phyloP scores from a whole-genome alignment of 2,113 vertebrate species.

The Cryptomyrus ogoouensis region DNA sequence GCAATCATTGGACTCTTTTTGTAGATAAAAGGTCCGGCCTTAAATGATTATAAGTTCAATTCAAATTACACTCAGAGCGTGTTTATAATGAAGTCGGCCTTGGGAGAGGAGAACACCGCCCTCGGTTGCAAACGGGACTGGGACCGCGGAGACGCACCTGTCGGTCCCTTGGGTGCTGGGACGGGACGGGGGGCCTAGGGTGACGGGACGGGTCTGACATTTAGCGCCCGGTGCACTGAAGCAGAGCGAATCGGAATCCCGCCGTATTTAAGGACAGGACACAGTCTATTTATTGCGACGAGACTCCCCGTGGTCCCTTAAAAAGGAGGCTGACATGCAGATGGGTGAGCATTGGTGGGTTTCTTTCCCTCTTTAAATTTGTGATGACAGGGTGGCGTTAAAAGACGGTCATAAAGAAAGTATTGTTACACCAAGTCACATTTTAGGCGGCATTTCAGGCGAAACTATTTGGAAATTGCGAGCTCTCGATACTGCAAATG shows the following conservation, averaged over 20 bases:
- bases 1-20: constrained; percentile 31
- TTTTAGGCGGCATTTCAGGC: neutral
- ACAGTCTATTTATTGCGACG: constrained; percentile 1
- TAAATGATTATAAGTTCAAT: constrained; percentile 62
- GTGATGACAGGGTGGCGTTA: neutral
- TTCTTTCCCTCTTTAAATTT: neutral
- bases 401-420: neutral
- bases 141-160: neutral
- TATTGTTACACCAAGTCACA: neutral
- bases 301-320: neutral
- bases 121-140: neutral
- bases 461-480: neutral
- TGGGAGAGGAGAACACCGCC: neutral
- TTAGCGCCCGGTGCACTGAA: neutral
- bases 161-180: neutral
- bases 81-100: neutral
- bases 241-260: neutral
- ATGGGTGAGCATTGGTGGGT: neutral
- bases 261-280: neutral
- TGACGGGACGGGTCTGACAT: neutral
- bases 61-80: constrained; percentile 28
- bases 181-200: neutral
- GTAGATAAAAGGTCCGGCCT: constrained; percentile 50
- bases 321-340: constrained; percentile 4
- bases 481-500: neutral